These are phyloP conservation scores for Hypolimnas misippus DNA, from an alignment of 2,888 invertebrate species.

Conservation along the genomic window DNA sequence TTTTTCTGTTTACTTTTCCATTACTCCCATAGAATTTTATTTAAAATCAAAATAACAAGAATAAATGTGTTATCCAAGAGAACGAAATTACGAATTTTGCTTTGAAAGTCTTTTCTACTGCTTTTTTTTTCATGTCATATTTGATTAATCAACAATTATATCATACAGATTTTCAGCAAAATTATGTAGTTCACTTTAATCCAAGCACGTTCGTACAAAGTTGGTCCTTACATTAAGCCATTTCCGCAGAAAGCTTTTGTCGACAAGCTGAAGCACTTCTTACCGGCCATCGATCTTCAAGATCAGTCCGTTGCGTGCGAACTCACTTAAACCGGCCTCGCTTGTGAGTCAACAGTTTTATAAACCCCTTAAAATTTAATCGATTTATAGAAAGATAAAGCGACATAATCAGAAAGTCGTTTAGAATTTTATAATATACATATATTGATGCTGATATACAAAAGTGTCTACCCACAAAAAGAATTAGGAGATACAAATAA, in stretches of 20 bases:
- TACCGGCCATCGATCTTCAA: slow-evolving; percentile 44
- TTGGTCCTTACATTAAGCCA: slow-evolving; percentile 33
- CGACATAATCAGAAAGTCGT: not conserved
- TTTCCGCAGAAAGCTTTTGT: slow-evolving; percentile 40
- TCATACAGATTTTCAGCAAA: not conserved
- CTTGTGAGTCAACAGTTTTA: slow-evolving; percentile 40
- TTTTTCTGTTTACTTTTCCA: no score
- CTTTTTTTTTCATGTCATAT: no score
- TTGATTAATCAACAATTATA: no score
- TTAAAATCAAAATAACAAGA: no score
- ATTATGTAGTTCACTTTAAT: slow-evolving; percentile 9
- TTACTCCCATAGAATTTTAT: no score
- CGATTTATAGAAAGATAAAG: not conserved
- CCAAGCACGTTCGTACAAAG: slow-evolving; percentile 24
- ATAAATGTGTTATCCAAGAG: no score
- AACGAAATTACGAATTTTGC: no score
- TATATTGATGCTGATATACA: not conserved
- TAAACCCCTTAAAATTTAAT: slow-evolving; percentile 4
- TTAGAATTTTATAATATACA: not conserved
- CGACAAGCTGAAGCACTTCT: slow-evolving; percentile 35
- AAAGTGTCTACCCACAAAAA: no score
- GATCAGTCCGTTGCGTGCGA: slow-evolving; percentile 44
- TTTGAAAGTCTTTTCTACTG: no score
- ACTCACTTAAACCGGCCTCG: slow-evolving; percentile 36
- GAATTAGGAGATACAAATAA: no score